phyloP scores from a whole-genome alignment of 1,140 invertebrate species.

The Wiebesia pumilae region DNA sequence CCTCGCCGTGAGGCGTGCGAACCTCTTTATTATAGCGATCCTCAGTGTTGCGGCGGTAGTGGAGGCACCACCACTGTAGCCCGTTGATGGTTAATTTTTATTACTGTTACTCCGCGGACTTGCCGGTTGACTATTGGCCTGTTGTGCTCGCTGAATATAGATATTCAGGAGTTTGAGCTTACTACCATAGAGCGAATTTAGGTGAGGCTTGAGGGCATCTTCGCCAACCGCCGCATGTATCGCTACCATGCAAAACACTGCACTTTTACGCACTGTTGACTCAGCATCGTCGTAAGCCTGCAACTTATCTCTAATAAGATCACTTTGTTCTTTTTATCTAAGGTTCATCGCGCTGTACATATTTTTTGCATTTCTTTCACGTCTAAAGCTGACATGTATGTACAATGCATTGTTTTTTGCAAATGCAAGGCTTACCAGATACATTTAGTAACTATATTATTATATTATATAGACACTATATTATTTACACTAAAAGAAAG shows the following conservation, averaged over 20 bases:
- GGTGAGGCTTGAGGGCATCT: constrained; percentile 85
- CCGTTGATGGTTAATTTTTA: constrained; percentile 57
- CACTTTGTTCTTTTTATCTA: neutral
- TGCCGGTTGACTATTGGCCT: constrained; percentile 69
- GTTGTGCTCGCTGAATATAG: constrained; percentile 81
- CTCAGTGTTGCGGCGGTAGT: constrained; percentile 63
- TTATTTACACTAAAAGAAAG: too few species aligned
- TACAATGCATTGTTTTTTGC: neutral
- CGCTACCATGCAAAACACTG: constrained; percentile 96
- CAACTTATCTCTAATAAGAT: constrained; percentile 48
- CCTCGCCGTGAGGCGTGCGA: constrained; percentile 64
- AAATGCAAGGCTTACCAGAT: neutral
- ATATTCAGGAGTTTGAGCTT: constrained; percentile 87
- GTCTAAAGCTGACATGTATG: neutral
- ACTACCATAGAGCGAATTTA: constrained; percentile 86
- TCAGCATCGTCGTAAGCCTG: constrained; percentile 91
- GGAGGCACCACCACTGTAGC: constrained; percentile 6
- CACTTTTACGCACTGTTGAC: constrained; percentile 93
- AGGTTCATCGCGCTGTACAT: neutral
- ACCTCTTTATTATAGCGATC: constrained; percentile 69
- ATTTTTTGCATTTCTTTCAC: too few species aligned
- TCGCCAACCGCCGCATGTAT: constrained; percentile 91
- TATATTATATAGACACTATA: too few species aligned
- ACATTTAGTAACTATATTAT: too few species aligned
- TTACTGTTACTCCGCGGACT: constrained; percentile 69